Conservation (phyloP, 2,797 vertebrate genomes). For the Lindbergichthys nudifrons region DNA sequence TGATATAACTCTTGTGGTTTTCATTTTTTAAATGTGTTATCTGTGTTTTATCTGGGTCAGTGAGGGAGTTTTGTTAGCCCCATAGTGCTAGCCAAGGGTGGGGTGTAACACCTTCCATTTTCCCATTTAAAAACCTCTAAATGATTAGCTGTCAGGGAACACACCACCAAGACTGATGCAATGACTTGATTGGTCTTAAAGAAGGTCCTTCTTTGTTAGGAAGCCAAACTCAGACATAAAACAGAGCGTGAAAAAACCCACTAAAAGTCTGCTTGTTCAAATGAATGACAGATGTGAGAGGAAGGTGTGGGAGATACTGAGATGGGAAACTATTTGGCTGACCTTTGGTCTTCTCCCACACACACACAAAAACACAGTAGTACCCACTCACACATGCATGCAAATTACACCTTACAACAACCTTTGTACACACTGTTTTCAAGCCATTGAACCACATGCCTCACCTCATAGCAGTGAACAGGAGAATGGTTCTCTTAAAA, state of each 20-base stretch:
- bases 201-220: not conserved
- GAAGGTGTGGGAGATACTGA: not conserved
- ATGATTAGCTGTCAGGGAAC: not conserved
- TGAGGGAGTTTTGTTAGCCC: too few species aligned
- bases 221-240: not conserved
- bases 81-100: too few species aligned
- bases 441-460: not conserved
- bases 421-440: not conserved
- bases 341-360: slow-evolving; percentile 13
- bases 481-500: not conserved
- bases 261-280: too few species aligned
- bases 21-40: too few species aligned
- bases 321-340: not conserved
- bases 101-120: not conserved
- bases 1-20: too few species aligned
- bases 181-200: not conserved
- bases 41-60: too few species aligned
- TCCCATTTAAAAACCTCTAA: not conserved
- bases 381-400: not conserved
- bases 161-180: not conserved
- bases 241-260: not conserved
- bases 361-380: not conserved
- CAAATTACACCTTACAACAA: not conserved
- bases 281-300: too few species aligned
- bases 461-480: not conserved